phyloP scores from a whole-genome alignment of 2,113 vertebrate genomes.

The Furnarius figulus region DNA sequence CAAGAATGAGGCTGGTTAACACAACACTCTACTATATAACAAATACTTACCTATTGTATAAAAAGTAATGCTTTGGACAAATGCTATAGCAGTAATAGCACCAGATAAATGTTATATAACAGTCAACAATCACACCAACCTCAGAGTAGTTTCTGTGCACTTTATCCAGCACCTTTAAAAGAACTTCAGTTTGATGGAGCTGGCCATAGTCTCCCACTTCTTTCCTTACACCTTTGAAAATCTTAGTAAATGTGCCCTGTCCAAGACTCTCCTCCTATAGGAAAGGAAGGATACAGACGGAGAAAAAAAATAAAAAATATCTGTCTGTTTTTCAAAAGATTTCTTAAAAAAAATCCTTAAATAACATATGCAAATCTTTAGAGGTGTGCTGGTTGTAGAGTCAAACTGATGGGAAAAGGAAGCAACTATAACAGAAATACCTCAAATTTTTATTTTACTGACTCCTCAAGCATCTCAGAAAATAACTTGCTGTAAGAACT shows the following conservation, averaged over 20 bases:
- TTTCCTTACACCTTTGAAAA: slow-evolving; percentile 89
- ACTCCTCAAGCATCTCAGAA: not conserved
- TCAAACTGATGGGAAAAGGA: not conserved
- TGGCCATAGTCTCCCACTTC: slow-evolving; percentile 93
- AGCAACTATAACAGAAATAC: not conserved
- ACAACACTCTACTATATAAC: not conserved
- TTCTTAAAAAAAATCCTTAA: not conserved
- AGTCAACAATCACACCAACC: slow-evolving; percentile 73
- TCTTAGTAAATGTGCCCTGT: slow-evolving; percentile 96
- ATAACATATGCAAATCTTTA: not conserved
- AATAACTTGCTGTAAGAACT: not conserved
- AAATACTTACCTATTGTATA: not conserved
- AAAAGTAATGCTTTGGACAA: not conserved
- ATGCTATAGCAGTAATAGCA: not conserved
- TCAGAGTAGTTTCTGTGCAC: slow-evolving; percentile 93
- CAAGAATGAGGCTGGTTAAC: not conserved
- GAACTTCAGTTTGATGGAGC: slow-evolving; percentile 90
- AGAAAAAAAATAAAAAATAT: not conserved
- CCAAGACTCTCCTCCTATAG: slow-evolving; percentile 90
- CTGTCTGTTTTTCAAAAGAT: not conserved
- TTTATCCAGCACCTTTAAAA: slow-evolving; percentile 94
- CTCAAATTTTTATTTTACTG: not conserved
- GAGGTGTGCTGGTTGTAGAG: not conserved
- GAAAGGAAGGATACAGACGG: not conserved
- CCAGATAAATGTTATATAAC: not conserved